Evolutionary conservation across 2,888 invertebrate species (phyloP).

Genomic region (Metellina segmentata): DNA sequence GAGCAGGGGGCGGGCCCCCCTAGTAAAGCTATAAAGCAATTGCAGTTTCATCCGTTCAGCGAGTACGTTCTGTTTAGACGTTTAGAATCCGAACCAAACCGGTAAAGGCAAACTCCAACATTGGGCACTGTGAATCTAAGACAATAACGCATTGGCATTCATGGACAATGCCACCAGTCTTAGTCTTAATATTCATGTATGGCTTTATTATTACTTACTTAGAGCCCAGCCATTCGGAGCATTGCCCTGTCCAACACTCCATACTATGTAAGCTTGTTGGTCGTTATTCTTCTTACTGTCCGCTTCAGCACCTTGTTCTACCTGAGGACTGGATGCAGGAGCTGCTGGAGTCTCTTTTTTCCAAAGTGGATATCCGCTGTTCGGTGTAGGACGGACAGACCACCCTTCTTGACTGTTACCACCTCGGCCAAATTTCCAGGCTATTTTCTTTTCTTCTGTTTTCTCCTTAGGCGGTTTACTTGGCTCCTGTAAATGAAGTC

Average conservation of each 20-base stretch:
- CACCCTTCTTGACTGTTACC: constrained; percentile 59
- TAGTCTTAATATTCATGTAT: too few species aligned
- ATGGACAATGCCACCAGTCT: too few species aligned
- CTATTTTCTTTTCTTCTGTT: constrained; percentile 62
- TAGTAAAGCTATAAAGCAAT: too few species aligned
- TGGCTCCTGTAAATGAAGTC: constrained; percentile 11
- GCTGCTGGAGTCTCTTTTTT: constrained; percentile 19
- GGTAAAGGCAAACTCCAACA: too few species aligned
- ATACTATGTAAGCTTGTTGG: constrained; percentile 61
- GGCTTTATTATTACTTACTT: constrained; percentile 20
- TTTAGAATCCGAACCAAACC: too few species aligned
- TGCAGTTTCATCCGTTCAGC: too few species aligned
- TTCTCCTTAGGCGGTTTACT: constrained; percentile 18
- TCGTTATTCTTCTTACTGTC: constrained; percentile 29
- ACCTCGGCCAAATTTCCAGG: constrained; percentile 67
- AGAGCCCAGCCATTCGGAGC: constrained; percentile 50
- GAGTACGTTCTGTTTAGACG: too few species aligned
- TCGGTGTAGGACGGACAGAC: constrained; percentile 44
- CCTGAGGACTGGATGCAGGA: neutral
- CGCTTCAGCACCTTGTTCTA: neutral
- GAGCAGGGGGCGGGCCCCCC: too few species aligned
- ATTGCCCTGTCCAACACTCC: constrained; percentile 65
- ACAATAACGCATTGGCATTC: too few species aligned
- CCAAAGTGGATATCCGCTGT: constrained; percentile 53
- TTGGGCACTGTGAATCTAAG: too few species aligned